Evolutionary conservation across 2,888 invertebrate genomes (phyloP).

Genomic region (Lasioglossum leucozonium): DNA sequence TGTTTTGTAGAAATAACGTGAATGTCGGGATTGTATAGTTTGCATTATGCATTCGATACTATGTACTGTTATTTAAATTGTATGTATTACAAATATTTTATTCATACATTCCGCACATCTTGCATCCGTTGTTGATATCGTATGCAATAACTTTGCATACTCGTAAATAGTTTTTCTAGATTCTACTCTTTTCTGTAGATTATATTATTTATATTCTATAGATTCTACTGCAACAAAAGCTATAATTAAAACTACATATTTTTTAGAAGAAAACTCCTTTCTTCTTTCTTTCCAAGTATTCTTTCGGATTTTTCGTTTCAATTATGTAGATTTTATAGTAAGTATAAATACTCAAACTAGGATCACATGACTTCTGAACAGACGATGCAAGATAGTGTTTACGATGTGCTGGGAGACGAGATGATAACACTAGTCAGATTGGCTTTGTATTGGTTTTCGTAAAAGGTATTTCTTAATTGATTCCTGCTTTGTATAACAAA

Average conservation of each 20-base stretch:
- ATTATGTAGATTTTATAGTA: neutral
- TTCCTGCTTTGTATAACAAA: neutral
- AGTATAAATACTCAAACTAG: neutral
- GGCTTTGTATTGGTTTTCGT: conserved; percentile 15
- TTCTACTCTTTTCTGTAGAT: neutral
- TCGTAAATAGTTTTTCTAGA: neutral
- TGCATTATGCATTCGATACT: conserved; percentile 32
- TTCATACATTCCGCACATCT: conserved; percentile 61
- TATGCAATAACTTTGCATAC: neutral
- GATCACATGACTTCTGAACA: neutral
- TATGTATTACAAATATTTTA: conserved; percentile 48
- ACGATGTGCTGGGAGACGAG: neutral
- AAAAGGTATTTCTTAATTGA: conserved; percentile 13
- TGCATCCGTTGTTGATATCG: conserved; percentile 43
- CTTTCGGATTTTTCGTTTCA: neutral
- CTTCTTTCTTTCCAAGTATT: neutral
- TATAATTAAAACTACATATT: neutral
- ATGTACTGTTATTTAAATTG: conserved; percentile 37
- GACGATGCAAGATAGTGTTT: conserved; percentile 10
- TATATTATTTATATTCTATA: neutral
- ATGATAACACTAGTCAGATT: conserved; percentile 6
- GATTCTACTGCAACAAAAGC: neutral
- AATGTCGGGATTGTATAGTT: conserved; percentile 40
- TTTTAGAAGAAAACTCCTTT: neutral
- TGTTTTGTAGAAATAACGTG: conserved; percentile 47